Base-by-base conservation (phyloP, 2,888 invertebrate species). In the Patella ulyssiponensis region DNA sequence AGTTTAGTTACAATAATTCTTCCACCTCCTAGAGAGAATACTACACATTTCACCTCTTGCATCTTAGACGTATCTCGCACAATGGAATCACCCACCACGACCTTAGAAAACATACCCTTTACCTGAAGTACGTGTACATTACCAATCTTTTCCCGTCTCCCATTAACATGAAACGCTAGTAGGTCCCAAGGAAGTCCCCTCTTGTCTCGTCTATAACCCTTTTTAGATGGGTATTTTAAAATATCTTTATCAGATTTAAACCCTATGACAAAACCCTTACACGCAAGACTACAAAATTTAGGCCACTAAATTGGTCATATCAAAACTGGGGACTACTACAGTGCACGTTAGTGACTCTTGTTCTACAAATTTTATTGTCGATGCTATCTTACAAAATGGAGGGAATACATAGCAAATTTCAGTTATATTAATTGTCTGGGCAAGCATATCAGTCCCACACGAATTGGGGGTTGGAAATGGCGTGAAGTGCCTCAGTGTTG, bases 31-130 rank as follows among this genome's bases (percentile, higher is more conserved):
- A 15, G 12, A 15, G 54, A 54, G 17, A 54, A 15, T 2, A 54
- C 54, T 17, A 15, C 14, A 12, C 54, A 58, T 58, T 58, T 15
- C 58, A 58, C 58, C 11, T 58, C n/a, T 58, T n/a, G 17, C 15
- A 5, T 58, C 58, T n/a, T 15, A 54, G 54, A 2, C 2, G 27
- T 27, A 2, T 27, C 54, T 12, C 54, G 54, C 12, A 54, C 17
- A 54, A 58, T 58, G 15, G 58, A 58, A 58, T 58, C 58, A 58
- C 58, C 58, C 15, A 58, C n/a, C n/a, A 58, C n/a, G n/a, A 58
- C 58, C 58, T 58, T 58, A 27, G 27, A 27, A 2, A 27, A 27
- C 27, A 27, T 27, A 27, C 27, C 27, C 27, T 27, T 27, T 27
- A 27, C 27, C 58, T 9, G 58, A 58, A 0, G 15, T 14, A 5